Evolutionary conservation across 2,888 invertebrate species (phyloP).

Genomic region (Drosophila neonasuta): DNA sequence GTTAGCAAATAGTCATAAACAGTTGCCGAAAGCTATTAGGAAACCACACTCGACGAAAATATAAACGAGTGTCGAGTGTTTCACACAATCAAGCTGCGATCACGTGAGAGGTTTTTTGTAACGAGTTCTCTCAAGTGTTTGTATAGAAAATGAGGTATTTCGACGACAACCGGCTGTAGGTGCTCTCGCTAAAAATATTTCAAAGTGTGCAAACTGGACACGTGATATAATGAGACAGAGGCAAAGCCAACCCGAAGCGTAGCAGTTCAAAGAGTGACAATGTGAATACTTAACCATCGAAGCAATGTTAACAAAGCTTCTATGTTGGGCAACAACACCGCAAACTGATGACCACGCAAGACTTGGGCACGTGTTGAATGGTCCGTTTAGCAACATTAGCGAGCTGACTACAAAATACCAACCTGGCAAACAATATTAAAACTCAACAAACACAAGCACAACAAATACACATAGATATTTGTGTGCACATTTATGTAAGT

Average conservation of each 20-base stretch:
- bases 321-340: not conserved
- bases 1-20: constrained; percentile 31
- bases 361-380: constrained; percentile 67
- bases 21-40: constrained; percentile 4
- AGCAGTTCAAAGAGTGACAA: not conserved
- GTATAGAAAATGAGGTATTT: constrained; percentile 32
- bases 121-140: not conserved
- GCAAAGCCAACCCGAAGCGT: constrained; percentile 5
- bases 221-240: constrained; percentile 47
- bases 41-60: constrained; percentile 2
- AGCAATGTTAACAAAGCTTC: constrained; percentile 1
- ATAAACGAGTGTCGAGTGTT: constrained; percentile 1
- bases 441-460: too few relatives aligned
- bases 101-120: constrained; percentile 39
- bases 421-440: constrained; percentile 19
- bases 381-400: constrained; percentile 53
- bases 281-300: constrained; percentile 18
- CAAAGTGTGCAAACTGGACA: constrained; percentile 23
- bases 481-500: too few relatives aligned
- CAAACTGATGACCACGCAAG: constrained; percentile 39
- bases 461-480: too few relatives aligned
- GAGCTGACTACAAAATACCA: constrained; percentile 13
- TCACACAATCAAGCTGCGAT: constrained; percentile 18
- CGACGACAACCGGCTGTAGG: constrained; percentile 34
- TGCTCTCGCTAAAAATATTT: constrained; percentile 16